Percentiles rank a stretch among this genome's conserved stretches.
Conservation (phyloP, 2,797 vertebrate species). For the Lacerta bilineata region DNA sequence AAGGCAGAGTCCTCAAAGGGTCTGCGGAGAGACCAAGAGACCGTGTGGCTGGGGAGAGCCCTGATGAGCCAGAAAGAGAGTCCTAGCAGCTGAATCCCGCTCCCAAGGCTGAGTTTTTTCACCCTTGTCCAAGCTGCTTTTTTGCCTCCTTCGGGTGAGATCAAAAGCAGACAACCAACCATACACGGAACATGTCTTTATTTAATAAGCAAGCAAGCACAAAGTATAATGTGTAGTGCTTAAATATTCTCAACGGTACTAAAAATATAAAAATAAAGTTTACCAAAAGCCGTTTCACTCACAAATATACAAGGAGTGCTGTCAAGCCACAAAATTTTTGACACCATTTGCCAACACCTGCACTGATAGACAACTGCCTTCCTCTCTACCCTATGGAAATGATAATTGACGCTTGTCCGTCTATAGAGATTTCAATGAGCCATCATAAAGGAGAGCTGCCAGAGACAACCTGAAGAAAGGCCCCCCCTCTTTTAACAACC, state of each 20-base stretch:
- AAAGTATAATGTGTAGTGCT: slow-evolving; percentile 70
- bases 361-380: slow-evolving; percentile 62
- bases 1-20: too few relatives aligned
- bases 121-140: background rate
- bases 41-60: too few relatives aligned
- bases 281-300: slow-evolving; percentile 79
- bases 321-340: slow-evolving; percentile 67
- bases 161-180: slow-evolving; percentile 49
- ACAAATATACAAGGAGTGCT: slow-evolving; percentile 72
- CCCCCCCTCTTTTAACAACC: background rate
- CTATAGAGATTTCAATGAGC: slow-evolving; percentile 53
- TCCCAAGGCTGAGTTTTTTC: too few relatives aligned
- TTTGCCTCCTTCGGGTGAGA: background rate
- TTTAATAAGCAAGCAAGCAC: slow-evolving; percentile 81
- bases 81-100: too few relatives aligned
- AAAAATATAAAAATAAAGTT: slow-evolving; percentile 84
- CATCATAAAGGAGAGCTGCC: slow-evolving; percentile 41
- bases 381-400: slow-evolving; percentile 61
- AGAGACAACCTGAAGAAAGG: background rate
- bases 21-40: too few relatives aligned
- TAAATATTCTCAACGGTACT: slow-evolving; percentile 72
- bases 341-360: slow-evolving; percentile 63
- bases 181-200: slow-evolving; percentile 76
- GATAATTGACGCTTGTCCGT: slow-evolving; percentile 58
- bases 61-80: too few relatives aligned